phyloP scores from a whole-genome alignment of 2,797 vertebrate genomes.

The Rhynchotus rufescens region DNA sequence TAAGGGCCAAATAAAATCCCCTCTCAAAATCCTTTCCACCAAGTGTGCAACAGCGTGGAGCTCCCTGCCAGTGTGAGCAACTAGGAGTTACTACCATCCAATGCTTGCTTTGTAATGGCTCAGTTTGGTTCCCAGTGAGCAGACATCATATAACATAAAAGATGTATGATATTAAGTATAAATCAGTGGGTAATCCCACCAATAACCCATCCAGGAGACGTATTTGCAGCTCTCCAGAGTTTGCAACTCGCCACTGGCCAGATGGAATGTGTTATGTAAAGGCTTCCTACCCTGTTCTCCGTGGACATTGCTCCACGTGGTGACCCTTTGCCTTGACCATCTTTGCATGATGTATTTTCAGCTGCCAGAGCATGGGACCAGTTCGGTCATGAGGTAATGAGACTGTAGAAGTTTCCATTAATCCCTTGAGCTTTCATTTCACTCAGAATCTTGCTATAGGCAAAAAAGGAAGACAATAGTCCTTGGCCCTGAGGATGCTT shows the following conservation, averaged over 20 bases:
- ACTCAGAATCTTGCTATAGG: not conserved
- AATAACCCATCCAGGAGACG: not conserved
- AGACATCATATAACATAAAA: not conserved
- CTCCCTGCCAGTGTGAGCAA: not conserved
- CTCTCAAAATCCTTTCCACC: not conserved
- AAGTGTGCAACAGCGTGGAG: not conserved
- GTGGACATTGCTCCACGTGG: no score
- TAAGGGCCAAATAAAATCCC: not conserved
- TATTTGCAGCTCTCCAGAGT: not conserved
- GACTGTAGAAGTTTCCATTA: not conserved
- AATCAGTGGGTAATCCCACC: not conserved
- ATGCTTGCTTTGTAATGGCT: not conserved
- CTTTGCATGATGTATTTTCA: rapidly evolving
- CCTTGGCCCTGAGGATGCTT: no score
- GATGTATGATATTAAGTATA: not conserved
- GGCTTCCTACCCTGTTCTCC: not conserved
- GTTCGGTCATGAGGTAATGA: not conserved
- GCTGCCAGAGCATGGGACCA: not conserved
- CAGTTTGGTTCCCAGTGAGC: not conserved
- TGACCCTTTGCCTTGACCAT: not conserved
- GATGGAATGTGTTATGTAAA: not conserved
- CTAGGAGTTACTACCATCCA: not conserved
- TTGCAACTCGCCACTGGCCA: not conserved
- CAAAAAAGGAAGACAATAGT: not conserved
- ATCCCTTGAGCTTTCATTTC: not conserved